Evolutionary conservation across 1,140 invertebrate species (phyloP), one percentile per base, ranked within the genome.

Genomic region (Sesamia nonagrioides): DNA sequence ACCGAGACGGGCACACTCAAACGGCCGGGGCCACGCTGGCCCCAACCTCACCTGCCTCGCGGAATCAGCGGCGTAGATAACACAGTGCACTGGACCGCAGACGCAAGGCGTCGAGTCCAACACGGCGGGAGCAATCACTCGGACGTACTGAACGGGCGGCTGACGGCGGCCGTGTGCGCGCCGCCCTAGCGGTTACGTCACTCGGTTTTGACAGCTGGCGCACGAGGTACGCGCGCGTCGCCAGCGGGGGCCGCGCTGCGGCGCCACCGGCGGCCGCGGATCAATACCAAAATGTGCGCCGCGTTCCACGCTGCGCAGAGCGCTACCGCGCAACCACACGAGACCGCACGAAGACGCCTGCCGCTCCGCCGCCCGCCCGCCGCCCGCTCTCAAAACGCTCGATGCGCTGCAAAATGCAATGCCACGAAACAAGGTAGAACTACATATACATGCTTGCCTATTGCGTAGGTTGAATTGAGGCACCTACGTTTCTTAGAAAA

Each of bases 141-240:
- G 80, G 60, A 89, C 91, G 91, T 92, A 92, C 88, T 88, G 74
- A 86, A 83, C 90, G 84, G 76, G 77, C 90, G 90, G 89, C 90
- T 88, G 85, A 83, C 89, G 84, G 80, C 84, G 77, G 89, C 90
- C 91, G 91, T 94, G 87, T 93, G 90, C 86, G 89, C 88, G 91
- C 85, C 84, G 88, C 88, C 86, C 89, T 91, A 88, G 78, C 84
- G 61, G 80, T 91, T 91, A 92, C 91, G 90, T 93, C 92, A 93
- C 87, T 81, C 84, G 82, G 52, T 74, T 89, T 88, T 91, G 92
- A 93, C 92, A 91, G 89, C 86, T 87, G 84, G 85, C 83, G 88
- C 87, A 86, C 84, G 86, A 83, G 83, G 82, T 56, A 52, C 50
- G 63, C 48, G 58, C 42, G 73, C 80, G 84, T 77, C 80, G 82